A percentile compares a stretch with the other conserved stretches of the same genome.
Evolutionary conservation across 2,797 vertebrate genomes (phyloP).

Genomic region (Euthynnus affinis): DNA sequence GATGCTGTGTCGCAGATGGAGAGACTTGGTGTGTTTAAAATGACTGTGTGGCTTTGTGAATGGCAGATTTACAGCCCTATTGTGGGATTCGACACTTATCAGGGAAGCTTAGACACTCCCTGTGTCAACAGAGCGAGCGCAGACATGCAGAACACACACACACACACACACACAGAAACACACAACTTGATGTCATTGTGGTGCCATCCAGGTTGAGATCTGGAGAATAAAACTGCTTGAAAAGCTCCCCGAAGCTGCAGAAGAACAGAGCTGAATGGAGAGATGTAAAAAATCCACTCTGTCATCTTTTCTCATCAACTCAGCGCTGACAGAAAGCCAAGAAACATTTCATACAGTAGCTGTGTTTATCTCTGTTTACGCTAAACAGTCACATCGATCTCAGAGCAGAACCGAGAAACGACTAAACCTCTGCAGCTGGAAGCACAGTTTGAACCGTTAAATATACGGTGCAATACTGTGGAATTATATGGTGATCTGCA

Average conservation of each 20-base stretch:
- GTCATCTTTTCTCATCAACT: conserved; percentile 36
- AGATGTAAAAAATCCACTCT: conserved; percentile 39
- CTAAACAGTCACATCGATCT: conserved; percentile 32
- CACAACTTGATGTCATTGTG: not conserved
- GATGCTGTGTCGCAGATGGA: not conserved
- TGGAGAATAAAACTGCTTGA: conserved; percentile 29
- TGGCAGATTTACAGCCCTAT: conserved; percentile 26
- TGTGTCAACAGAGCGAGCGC: conserved; percentile 15
- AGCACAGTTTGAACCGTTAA: conserved; percentile 5
- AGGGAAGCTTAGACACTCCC: conserved; percentile 28
- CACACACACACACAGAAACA: not conserved
- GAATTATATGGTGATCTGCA: conserved; percentile 1
- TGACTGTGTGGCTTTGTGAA: conserved; percentile 21
- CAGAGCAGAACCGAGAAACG: conserved; percentile 19
- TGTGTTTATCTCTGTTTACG: conserved; percentile 31
- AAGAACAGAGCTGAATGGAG: conserved; percentile 15
- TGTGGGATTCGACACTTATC: conserved; percentile 29
- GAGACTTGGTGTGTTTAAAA: conserved; percentile 1
- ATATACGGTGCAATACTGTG: not conserved
- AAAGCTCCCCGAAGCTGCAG: conserved; percentile 37
- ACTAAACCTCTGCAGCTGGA: conserved; percentile 3
- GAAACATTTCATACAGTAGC: conserved; percentile 26
- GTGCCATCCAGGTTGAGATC: conserved; percentile 42
- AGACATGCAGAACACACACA: conserved; percentile 32
- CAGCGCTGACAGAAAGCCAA: conserved; percentile 22